These are phyloP conservation scores for Calcarius lapponicus DNA, from an alignment of 2,797 vertebrate genomes.

Conservation along the genomic window DNA sequence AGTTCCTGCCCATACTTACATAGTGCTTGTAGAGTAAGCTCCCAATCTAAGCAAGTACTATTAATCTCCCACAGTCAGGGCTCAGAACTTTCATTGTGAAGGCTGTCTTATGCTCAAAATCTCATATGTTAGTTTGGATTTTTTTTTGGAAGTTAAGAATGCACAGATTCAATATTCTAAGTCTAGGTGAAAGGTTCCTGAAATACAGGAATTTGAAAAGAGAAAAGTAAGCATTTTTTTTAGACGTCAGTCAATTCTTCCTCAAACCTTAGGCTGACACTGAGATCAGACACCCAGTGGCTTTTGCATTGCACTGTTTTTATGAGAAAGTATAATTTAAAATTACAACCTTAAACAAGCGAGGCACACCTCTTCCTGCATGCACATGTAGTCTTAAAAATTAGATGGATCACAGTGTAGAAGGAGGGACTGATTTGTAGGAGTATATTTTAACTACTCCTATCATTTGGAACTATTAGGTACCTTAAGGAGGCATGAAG, in stretches of 20 bases:
- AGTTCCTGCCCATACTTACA: background rate
- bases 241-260: background rate
- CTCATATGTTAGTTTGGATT: rapidly evolving
- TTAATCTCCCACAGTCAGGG: background rate
- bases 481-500: background rate
- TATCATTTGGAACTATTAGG: background rate
- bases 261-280: background rate
- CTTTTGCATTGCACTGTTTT: background rate
- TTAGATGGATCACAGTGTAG: background rate
- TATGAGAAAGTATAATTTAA: background rate
- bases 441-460: background rate
- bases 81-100: background rate
- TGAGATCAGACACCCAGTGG: background rate
- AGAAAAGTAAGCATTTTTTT: background rate
- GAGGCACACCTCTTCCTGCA: background rate
- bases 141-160: background rate
- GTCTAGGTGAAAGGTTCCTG: background rate
- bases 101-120: background rate
- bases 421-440: background rate
- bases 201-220: background rate
- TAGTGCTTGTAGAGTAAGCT: background rate
- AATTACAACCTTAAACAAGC: background rate
- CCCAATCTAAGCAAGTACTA: background rate
- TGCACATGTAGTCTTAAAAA: background rate
- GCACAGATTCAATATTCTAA: background rate